phyloP scores from a whole-genome alignment of 1,140 invertebrate genomes.

The Triops cancriformis region DNA sequence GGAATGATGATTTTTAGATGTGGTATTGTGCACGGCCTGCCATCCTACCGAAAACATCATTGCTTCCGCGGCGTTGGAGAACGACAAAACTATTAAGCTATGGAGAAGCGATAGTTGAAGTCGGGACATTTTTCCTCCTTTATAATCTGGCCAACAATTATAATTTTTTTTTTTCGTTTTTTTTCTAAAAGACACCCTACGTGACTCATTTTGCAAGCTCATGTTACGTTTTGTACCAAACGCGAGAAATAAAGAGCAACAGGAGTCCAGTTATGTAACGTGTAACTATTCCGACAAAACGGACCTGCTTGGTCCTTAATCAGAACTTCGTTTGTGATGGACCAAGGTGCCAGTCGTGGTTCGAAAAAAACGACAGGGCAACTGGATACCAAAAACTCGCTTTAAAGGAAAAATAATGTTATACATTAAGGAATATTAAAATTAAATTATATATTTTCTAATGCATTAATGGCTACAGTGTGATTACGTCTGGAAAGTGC shows the following conservation, averaged over 20 bases:
- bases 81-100: conserved; percentile 97
- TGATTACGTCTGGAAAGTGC: no score
- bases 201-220: background rate
- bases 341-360: no score
- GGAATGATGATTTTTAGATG: no score
- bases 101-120: conserved; percentile 57
- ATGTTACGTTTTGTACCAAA: background rate
- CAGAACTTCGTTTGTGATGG: no score
- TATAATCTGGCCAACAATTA: background rate
- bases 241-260: background rate
- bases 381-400: no score
- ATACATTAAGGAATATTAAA: no score
- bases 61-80: conserved; percentile 94
- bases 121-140: background rate
- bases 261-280: background rate
- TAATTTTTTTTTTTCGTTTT: background rate
- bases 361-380: no score
- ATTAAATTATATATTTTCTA: no score
- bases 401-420: no score
- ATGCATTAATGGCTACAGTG: no score
- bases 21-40: conserved; percentile 94
- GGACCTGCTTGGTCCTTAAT: no score
- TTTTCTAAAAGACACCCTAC: background rate
- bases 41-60: conserved; percentile 99
- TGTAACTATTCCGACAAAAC: background rate